Conservation (phyloP, 2,113 vertebrate species). For the Micromys minutus region DNA sequence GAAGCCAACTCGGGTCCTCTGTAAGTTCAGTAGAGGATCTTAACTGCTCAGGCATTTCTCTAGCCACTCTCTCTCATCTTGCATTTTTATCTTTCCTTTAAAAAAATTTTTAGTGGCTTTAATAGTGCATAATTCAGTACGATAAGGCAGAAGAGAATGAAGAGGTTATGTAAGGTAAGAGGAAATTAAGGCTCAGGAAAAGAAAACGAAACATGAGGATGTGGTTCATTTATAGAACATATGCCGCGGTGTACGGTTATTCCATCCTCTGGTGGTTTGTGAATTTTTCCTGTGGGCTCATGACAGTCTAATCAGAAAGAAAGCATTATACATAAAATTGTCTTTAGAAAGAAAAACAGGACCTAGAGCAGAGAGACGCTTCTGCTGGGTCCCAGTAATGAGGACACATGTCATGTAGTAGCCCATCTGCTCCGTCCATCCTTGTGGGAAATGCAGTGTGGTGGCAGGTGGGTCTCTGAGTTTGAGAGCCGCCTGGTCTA, state of each 20-base stretch:
- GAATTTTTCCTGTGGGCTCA: constrained; percentile 22
- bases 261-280: not conserved
- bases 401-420: constrained; percentile 64
- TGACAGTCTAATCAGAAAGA: constrained; percentile 44
- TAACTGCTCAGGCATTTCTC: not conserved
- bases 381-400: constrained; percentile 52
- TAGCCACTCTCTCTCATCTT: not conserved
- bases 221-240: not conserved
- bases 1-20: too few relatives aligned
- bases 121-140: constrained; percentile 12
- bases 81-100: constrained; percentile 29
- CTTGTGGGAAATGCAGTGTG: constrained; percentile 28
- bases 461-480: not conserved
- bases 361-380: constrained; percentile 38
- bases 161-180: not conserved
- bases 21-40: not conserved
- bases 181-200: constrained; percentile 20
- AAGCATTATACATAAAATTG: constrained; percentile 60
- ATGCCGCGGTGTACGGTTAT: not conserved
- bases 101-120: not conserved
- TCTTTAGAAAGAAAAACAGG: constrained; percentile 55
- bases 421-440: constrained; percentile 60
- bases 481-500: not conserved
- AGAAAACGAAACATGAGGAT: not conserved
- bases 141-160: not conserved